Evolutionary conservation across 2,888 invertebrate species (phyloP).

Genomic region (Melinopterus prodromus): DNA sequence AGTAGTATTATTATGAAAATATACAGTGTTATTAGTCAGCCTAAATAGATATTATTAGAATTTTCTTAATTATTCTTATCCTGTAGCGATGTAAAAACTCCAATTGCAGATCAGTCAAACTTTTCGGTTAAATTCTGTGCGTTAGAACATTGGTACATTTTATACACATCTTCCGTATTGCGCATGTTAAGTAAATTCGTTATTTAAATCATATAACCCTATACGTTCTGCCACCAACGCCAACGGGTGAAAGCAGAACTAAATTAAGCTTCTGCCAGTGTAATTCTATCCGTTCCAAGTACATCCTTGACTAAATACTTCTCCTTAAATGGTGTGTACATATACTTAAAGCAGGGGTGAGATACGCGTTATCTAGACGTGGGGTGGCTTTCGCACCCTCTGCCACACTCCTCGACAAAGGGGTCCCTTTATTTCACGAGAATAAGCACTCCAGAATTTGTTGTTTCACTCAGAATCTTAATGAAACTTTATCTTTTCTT

Average conservation of each 20-base stretch:
- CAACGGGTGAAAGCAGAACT: not conserved
- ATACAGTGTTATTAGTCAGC: too few species aligned
- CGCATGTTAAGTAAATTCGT: too few species aligned
- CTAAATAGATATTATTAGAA: too few species aligned
- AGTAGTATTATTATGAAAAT: too few species aligned
- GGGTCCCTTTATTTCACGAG: not conserved
- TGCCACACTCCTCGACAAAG: not conserved
- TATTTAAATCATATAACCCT: too few species aligned
- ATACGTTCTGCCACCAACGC: too few species aligned
- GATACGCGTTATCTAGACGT: not conserved
- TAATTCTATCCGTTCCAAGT: not conserved
- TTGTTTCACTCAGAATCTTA: not conserved
- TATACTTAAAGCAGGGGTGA: not conserved
- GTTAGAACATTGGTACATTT: too few species aligned
- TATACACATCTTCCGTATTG: too few species aligned
- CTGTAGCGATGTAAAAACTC: too few species aligned
- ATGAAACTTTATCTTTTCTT: not conserved
- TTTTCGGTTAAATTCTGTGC: too few species aligned
- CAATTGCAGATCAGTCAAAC: too few species aligned
- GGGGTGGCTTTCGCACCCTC: not conserved
- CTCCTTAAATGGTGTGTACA: not conserved
- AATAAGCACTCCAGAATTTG: not conserved
- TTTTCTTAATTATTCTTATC: too few species aligned
- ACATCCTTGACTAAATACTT: conserved; percentile 4
- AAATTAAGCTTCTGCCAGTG: not conserved